Evolutionary conservation across 2,113 vertebrate genomes (phyloP), one percentile per base, ranked within the genome.

Genomic region (Platichthys stellatus): DNA sequence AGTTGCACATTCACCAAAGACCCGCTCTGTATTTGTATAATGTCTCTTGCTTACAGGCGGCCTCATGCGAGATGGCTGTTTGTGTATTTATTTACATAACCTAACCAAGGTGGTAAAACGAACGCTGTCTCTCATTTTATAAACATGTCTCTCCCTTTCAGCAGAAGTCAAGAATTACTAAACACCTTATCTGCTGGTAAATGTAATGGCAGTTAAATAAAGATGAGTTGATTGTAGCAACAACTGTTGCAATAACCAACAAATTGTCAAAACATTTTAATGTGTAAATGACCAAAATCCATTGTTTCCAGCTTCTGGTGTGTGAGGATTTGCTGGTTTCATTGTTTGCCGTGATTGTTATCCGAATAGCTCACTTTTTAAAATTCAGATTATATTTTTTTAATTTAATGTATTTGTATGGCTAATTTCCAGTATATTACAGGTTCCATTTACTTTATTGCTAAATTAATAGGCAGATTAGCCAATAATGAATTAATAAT

Each of bases 1-100:
- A 82, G 81, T 63, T 80, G 62, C 75, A 80, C 63, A 69, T 71
- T 65, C 72, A 67, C 51, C 76, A 85, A 86, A 59, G 23, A 63
- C 59, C 43, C 14, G n/a, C 56, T 80, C 53, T 66, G 61, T 28
- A 65, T 78, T 72, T 72, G 10, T 61, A 72, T 59, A 76, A 57
- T 23, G 69, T 18, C 2, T 69, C 59, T 23, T 6, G n/a, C 66
- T 57, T 15, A 20, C 18, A 12, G 38, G 45, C 57, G 15, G 20
- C 24, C 26, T 21, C 66, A 57, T 15, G 21, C 18, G 12, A 26
- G 45, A 53, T 43, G 71, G 77, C 26, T 70, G 59, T 40, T 72
- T 68, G 53, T 76, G 69, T 67, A 43, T 72, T 49, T 66, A 17
- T 78, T 71, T 60, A 73, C 6, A n/a, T 12, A 73, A 45, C 26